Percentiles rank a stretch among this genome's conserved stretches.
These are phyloP conservation scores for Ochotona princeps DNA, from an alignment of 2,113 vertebrate genomes.

Conservation along the genomic window DNA sequence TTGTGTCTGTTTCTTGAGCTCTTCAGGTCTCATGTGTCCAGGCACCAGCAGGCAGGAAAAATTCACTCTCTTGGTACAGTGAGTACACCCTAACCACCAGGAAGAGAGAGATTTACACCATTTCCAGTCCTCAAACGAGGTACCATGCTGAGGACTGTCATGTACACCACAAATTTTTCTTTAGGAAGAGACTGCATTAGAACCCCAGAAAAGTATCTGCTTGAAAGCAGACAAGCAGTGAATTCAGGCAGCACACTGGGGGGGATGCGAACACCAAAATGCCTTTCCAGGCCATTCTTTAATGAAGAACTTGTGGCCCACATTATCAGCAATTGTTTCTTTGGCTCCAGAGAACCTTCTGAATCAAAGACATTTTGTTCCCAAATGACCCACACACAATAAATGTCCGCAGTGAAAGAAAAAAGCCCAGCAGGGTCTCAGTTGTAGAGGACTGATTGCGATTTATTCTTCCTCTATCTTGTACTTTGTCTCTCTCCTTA, in stretches of 20 bases:
- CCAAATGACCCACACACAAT: not conserved
- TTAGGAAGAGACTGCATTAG: not conserved
- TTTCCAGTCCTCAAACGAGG: not conserved
- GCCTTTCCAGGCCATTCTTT: not conserved
- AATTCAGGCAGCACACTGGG: not conserved
- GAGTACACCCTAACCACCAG: not conserved
- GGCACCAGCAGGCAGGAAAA: not conserved
- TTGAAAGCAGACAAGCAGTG: not conserved
- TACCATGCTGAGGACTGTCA: not conserved
- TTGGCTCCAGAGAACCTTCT: not conserved
- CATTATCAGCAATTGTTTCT: not conserved
- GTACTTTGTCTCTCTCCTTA: not conserved
- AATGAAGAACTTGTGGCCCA: not conserved
- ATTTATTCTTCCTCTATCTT: conserved; percentile 1
- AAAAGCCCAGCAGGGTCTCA: not conserved
- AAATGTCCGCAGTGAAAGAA: not conserved
- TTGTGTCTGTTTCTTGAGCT: not conserved
- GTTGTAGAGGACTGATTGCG: not conserved
- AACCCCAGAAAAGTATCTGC: not conserved
- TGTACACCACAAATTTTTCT: not conserved
- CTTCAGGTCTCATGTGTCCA: not conserved
- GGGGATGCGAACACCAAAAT: not conserved
- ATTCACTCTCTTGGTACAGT: not conserved
- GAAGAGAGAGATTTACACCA: not conserved
- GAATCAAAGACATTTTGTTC: not conserved